Base-by-base conservation (phyloP, 2,888 invertebrate species). In the Cantharis nigra region DNA sequence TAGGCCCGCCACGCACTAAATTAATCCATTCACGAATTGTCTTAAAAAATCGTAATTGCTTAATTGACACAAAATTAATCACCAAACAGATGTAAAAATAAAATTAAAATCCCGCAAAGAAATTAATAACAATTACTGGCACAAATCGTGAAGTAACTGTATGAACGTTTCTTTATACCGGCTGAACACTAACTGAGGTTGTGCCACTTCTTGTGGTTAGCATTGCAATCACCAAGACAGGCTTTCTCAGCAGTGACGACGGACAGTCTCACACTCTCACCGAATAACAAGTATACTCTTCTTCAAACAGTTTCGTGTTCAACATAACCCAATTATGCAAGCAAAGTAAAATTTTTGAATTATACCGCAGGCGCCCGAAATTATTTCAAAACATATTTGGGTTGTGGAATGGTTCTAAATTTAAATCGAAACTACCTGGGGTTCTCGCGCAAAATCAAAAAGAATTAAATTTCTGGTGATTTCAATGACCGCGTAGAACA, bases 221-320 rank as follows among this genome's bases (percentile, higher is more conserved):
- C 84, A 82, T 84, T 84, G 84, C 82, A 84, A 83, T 84, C 84
- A 83, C 85, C 82, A 80, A 79, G 80, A 73, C 79, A 75, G 81
- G 83, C 84, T 85, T 85, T 84, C 85, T 84, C 84, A 84, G 49
- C 49, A 49, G 49, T 49, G n/a, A 84, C 84, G 85, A 49, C 82
- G 83, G 82, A 81, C 80, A 83, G 78, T 84, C 84, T 83, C 82
- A 83, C 82, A 82, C 83, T 82, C 83, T 84, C 83, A 83, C 83
- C 79, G 74, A 76, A 77, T 81, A 81, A 81, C 77, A 65, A 72
- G 69, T 71, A 70, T 11, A 26, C 71, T 75, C 76, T 76, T 79
- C 70, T 73, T 69, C 84, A 84, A 26, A 85, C 30, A 82, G 26
- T 62, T 76, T 62, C 70, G 69, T 76, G 69, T 63, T 30, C 67